Percentiles rank a stretch among this genome's conserved stretches.
These are phyloP conservation scores for Choreutis nemorana DNA, from an alignment of 2,888 invertebrate species.

Conservation along the genomic window DNA sequence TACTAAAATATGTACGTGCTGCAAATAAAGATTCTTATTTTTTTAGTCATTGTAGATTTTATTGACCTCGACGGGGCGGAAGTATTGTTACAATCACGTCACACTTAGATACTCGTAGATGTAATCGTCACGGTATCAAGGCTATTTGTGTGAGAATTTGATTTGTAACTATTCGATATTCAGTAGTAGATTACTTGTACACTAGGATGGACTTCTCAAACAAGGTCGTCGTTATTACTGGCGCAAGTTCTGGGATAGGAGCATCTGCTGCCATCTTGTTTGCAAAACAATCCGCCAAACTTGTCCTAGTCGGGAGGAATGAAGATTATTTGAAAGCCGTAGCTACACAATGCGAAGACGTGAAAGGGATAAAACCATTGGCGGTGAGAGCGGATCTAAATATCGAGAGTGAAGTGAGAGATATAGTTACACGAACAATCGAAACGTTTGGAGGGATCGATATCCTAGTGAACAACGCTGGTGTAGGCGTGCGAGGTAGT, in stretches of 20 bases:
- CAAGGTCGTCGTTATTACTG: slow-evolving; percentile 70
- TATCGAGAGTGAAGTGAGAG: slow-evolving; percentile 71
- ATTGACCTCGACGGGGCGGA: too few species aligned
- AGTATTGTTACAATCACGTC: too few species aligned
- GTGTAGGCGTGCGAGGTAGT: slow-evolving; percentile 75
- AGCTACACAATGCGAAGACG: slow-evolving; percentile 62
- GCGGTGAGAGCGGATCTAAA: slow-evolving; percentile 71
- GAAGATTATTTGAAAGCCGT: slow-evolving; percentile 70
- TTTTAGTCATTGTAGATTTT: too few species aligned
- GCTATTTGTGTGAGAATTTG: neutral
- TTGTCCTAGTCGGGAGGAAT: slow-evolving; percentile 76
- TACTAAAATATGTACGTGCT: too few species aligned
- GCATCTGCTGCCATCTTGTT: slow-evolving; percentile 72
- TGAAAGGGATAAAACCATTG: slow-evolving; percentile 52
- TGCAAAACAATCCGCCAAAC: slow-evolving; percentile 69
- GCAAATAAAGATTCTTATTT: too few species aligned
- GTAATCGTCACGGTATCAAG: too few species aligned
- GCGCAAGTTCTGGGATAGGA: slow-evolving; percentile 80
- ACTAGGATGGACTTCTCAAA: slow-evolving; percentile 62
- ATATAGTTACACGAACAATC: slow-evolving; percentile 72
- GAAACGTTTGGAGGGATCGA: slow-evolving; percentile 74
- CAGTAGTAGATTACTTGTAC: neutral
- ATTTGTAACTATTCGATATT: neutral
- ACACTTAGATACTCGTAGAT: too few species aligned
- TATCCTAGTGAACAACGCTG: slow-evolving; percentile 87